phyloP scores from a whole-genome alignment of 2,888 invertebrate genomes.

The Drosophila pseudotalamancana region DNA sequence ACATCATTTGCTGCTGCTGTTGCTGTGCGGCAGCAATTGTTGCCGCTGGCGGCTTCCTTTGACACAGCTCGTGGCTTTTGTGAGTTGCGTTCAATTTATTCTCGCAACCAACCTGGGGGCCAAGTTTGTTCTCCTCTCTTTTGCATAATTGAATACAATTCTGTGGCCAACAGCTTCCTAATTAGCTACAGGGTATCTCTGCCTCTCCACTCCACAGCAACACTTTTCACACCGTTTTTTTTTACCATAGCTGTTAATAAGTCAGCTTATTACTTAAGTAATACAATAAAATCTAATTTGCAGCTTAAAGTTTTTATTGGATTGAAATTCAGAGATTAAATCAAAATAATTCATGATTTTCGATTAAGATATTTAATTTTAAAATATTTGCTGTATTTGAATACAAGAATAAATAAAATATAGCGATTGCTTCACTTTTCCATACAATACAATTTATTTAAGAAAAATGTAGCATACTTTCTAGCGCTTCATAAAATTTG shows the following conservation, averaged over 20 bases:
- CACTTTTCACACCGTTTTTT: no score
- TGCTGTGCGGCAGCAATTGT: constrained; percentile 24
- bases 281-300: no score
- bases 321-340: no score
- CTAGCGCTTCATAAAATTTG: not conserved
- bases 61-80: constrained; percentile 55
- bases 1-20: constrained; percentile 8
- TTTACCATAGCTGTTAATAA: no score
- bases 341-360: not conserved
- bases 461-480: not conserved
- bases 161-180: constrained; percentile 36
- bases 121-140: constrained; percentile 23
- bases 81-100: constrained; percentile 10
- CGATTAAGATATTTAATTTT: no score
- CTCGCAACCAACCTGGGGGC: constrained; percentile 22
- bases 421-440: no score
- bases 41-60: constrained; percentile 57
- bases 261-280: no score
- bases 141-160: constrained; percentile 52
- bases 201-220: not conserved
- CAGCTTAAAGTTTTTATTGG: not conserved
- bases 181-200: constrained; percentile 22
- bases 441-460: no score
- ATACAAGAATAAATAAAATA: no score
- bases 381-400: no score